These are phyloP conservation scores for Cydia strobilella DNA, from an alignment of 1,140 invertebrate genomes.

Conservation along the genomic window DNA sequence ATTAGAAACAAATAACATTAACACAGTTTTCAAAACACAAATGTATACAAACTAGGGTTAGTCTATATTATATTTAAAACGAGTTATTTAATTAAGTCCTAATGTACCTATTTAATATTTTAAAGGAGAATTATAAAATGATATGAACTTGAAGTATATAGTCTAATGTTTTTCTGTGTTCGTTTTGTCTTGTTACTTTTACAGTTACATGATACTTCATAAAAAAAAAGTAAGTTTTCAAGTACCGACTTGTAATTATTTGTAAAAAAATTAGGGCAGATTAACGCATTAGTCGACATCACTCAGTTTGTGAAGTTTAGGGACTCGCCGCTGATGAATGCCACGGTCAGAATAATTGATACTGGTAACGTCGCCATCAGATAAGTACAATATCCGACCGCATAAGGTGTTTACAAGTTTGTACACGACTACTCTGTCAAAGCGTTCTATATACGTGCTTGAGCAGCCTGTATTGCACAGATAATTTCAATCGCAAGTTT, in stretches of 20 bases:
- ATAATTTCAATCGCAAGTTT: too few species aligned
- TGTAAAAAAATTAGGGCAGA: not conserved
- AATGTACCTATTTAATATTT: not conserved
- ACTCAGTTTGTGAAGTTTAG: too few species aligned
- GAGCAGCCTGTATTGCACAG: too few species aligned
- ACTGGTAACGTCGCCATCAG: too few species aligned
- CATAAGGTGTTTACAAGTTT: too few species aligned
- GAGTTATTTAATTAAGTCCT: not conserved
- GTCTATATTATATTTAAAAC: not conserved
- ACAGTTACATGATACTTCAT: too few species aligned
- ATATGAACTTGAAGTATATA: not conserved
- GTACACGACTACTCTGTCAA: too few species aligned
- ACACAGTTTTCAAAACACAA: conserved; percentile 12
- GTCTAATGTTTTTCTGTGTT: not conserved
- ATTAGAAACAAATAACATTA: conserved; percentile 18
- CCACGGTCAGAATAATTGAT: too few species aligned
- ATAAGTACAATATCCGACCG: too few species aligned
- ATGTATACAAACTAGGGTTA: conserved; percentile 23
- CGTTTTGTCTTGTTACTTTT: not conserved
- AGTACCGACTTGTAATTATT: not conserved
- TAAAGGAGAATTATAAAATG: not conserved
- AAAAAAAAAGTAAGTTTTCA: not conserved
- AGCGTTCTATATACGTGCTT: too few species aligned
- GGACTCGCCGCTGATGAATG: too few species aligned
- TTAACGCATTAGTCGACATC: too few species aligned